Evolutionary conservation across 1,140 invertebrate genomes (phyloP).

Genomic region (Scaptodrosophila lebanonensis): DNA sequence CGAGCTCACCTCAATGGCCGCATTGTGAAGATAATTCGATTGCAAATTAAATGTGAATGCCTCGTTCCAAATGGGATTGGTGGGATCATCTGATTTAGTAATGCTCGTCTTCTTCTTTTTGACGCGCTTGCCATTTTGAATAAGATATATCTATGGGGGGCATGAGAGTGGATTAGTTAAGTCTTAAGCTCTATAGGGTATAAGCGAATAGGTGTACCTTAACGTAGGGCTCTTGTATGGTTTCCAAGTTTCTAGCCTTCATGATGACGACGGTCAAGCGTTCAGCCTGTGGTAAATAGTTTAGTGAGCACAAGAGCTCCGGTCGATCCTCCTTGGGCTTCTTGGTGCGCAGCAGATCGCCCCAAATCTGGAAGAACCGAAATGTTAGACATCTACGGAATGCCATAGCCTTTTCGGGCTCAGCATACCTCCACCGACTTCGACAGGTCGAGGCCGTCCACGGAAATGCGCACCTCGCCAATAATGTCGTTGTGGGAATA

Average conservation of each 20-base stretch:
- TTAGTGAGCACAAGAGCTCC: conserved; percentile 88
- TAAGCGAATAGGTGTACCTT: conserved; percentile 80
- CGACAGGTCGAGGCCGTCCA: conserved; percentile 84
- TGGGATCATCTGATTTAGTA: conserved; percentile 89
- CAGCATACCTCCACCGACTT: conserved; percentile 82
- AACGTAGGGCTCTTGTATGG: conserved; percentile 88
- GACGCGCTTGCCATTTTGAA: conserved; percentile 89
- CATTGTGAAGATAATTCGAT: conserved; percentile 82
- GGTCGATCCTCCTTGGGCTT: conserved; percentile 88
- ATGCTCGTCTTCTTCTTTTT: conserved; percentile 95
- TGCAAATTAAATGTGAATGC: conserved; percentile 93
- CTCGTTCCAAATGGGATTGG: conserved; percentile 97
- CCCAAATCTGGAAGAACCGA: conserved; percentile 79
- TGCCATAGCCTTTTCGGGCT: not conserved
- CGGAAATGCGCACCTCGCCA: conserved; percentile 84
- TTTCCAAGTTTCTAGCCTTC: conserved; percentile 87
- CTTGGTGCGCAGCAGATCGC: conserved; percentile 85
- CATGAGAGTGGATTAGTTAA: not conserved
- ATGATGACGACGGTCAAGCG: conserved; percentile 89
- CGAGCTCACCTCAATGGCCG: conserved; percentile 85
- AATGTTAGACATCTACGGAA: not conserved
- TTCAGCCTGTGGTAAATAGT: conserved; percentile 91
- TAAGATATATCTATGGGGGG: conserved; percentile 86
- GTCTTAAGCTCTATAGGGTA: not conserved
- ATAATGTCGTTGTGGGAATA: conserved; percentile 89